A percentile compares a stretch with the other conserved stretches of the same genome.
Conservation (phyloP, 2,888 invertebrate species). For the Drosophila koepferae region DNA sequence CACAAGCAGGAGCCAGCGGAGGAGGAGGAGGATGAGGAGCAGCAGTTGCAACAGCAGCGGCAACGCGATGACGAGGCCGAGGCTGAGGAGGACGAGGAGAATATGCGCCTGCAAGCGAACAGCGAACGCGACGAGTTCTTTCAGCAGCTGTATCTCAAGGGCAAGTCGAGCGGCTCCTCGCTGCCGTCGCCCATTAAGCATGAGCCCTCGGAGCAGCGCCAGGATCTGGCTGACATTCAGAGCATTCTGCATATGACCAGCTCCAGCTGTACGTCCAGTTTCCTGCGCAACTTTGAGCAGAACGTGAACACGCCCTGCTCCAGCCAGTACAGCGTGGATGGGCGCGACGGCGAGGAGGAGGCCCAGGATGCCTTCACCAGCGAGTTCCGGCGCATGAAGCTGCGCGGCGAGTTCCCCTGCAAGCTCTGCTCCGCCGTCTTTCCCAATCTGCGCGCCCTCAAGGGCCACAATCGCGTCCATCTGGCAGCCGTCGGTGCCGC, state of each 20-base stretch:
- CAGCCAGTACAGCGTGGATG: slow-evolving; percentile 84
- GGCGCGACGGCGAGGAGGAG: slow-evolving; percentile 88
- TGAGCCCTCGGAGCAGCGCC: slow-evolving; percentile 87
- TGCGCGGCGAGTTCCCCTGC: slow-evolving; percentile 95
- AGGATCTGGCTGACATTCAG: slow-evolving; percentile 94
- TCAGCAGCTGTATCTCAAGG: slow-evolving; percentile 91
- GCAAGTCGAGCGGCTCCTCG: slow-evolving; percentile 87
- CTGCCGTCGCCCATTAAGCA: slow-evolving; percentile 81
- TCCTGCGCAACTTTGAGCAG: slow-evolving; percentile 87
- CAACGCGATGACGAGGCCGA: slow-evolving; percentile 42
- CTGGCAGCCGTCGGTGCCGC: slow-evolving; percentile 89
- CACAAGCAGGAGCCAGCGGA: slow-evolving; percentile 49
- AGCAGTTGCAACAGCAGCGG: background rate
- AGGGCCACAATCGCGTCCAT: slow-evolving; percentile 95
- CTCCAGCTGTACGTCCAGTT: slow-evolving; percentile 86
- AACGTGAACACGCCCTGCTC: slow-evolving; percentile 85
- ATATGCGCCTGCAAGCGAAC: slow-evolving; percentile 2
- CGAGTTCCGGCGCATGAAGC: slow-evolving; percentile 94
- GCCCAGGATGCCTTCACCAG: slow-evolving; percentile 93
- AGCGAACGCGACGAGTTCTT: slow-evolving; percentile 90
- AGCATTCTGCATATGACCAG: slow-evolving; percentile 93
- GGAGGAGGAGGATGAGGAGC: background rate
- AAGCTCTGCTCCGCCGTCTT: slow-evolving; percentile 94
- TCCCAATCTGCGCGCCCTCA: slow-evolving; percentile 94
- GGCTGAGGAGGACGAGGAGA: background rate